Evolutionary conservation across 1,140 invertebrate genomes (phyloP), one percentile per base, ranked within the genome.

Genomic region (Bombus affinis): DNA sequence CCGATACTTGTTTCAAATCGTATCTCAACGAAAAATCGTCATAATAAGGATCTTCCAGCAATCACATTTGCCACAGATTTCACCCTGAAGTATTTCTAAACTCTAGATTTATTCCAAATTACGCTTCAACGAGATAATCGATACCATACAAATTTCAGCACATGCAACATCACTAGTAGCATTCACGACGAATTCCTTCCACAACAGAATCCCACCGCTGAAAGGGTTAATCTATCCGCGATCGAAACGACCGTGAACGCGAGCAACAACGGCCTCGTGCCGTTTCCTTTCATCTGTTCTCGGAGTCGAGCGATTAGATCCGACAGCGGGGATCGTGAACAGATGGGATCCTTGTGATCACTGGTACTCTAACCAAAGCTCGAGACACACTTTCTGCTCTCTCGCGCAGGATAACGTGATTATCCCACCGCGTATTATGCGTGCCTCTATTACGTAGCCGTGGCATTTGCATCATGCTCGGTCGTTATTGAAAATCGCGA

Each of bases 401-500:
- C 37, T 66, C 66, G 78, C 28, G 39, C 65, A 42, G 39, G 65
- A 83, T 86, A 89, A 89, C 74, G 75, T 57, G 77, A 89, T 89
- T 83, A 86, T 32, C 59, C 75, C 25, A 2, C 10, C 18, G 47
- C 47, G 47, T 53, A 83, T 88, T 82, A 80, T 78, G 62, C 71
- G 74, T 53, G 74, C 18, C 65, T 37, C 72, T 78, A 87, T 90
- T 90, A 85, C 81, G 78, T 70, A 72, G 66, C 25, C 72, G 42
- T 71, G 65, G 73, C 72, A 83, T 89, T 89, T 81, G 59, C 83
- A 76, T 89, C 79, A 71, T 37, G 57, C 12, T 15, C 18, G 37
- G 42, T 66, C 81, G n/a, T 89, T 90, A 90, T 89, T 90, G 89
- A 89, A 90, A 90, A 90, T 85, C 86, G 83, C 88, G 86, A 39